phyloP scores from a whole-genome alignment of 2,888 invertebrate species.

The Drosophila sordidapex region DNA sequence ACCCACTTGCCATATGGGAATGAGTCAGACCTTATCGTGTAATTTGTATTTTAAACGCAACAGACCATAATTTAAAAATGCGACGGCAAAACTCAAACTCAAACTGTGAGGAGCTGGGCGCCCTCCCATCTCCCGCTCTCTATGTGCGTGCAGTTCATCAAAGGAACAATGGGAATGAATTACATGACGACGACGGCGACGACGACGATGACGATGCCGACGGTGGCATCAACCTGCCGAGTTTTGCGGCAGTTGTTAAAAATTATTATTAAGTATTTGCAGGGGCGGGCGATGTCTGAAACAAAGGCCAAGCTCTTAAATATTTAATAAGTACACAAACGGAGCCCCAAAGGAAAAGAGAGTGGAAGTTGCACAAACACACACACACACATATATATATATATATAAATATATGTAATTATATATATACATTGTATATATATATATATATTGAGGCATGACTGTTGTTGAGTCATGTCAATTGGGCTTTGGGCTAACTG shows the following conservation, averaged over 20 bases:
- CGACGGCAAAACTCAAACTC: slow-evolving; percentile 30
- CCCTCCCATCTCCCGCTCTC: background rate
- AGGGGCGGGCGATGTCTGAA: slow-evolving; percentile 57
- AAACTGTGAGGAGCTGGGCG: slow-evolving; percentile 7
- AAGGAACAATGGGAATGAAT: slow-evolving; percentile 56
- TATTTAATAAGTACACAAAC: slow-evolving; percentile 77
- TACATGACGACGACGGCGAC: slow-evolving; percentile 38
- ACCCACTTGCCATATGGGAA: slow-evolving; percentile 62
- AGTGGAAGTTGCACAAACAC: background rate
- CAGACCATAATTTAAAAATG: slow-evolving; percentile 69
- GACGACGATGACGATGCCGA: slow-evolving; percentile 14
- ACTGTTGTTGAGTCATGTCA: slow-evolving; percentile 79
- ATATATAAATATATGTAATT: background rate
- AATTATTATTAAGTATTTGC: slow-evolving; percentile 78
- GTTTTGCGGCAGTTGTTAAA: slow-evolving; percentile 66
- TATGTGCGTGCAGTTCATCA: slow-evolving; percentile 70
- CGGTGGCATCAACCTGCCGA: slow-evolving; percentile 52
- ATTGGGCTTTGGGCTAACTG: slow-evolving; percentile 67
- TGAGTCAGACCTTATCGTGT: slow-evolving; percentile 56
- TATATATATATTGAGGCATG: slow-evolving; percentile 30
- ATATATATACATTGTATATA: background rate
- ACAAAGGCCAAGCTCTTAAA: slow-evolving; percentile 79
- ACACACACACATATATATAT: background rate
- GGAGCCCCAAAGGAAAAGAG: slow-evolving; percentile 36
- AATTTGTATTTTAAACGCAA: slow-evolving; percentile 75